Evolutionary conservation across 2,888 invertebrate genomes (phyloP).

Genomic region (Alloplasta piceator): DNA sequence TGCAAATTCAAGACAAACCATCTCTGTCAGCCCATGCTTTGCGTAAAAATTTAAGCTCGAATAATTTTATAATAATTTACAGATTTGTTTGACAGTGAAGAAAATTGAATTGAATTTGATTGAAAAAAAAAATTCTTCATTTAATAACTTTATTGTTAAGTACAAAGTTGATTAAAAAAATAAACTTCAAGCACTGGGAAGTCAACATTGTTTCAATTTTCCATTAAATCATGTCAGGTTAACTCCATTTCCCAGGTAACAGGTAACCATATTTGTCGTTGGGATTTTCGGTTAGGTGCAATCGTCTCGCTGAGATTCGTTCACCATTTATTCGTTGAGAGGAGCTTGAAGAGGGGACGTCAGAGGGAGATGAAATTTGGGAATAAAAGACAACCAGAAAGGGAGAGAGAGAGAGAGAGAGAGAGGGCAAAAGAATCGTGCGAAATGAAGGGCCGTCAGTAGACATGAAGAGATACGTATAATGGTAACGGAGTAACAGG

Average conservation of each 20-base stretch:
- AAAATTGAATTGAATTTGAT: no score
- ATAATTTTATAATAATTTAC: neutral
- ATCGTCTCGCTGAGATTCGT: slow-evolving; percentile 7
- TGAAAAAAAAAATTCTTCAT: no score
- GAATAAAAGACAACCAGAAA: slow-evolving; percentile 42
- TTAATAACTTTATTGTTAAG: no score
- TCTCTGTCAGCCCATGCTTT: no score
- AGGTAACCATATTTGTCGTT: slow-evolving; percentile 50
- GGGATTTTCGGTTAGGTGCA: slow-evolving; percentile 1
- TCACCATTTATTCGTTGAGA: slow-evolving; percentile 12
- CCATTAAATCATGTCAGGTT: slow-evolving; percentile 30
- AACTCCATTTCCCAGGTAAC: slow-evolving; percentile 59
- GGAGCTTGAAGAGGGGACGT: slow-evolving; percentile 7
- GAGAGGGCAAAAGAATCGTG: slow-evolving; percentile 71
- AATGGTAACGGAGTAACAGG: slow-evolving; percentile 78
- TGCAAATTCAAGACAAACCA: no score
- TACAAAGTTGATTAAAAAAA: neutral
- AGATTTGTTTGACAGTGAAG: neutral
- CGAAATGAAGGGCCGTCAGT: slow-evolving; percentile 70
- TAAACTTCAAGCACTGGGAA: neutral
- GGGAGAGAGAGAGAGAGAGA: slow-evolving; percentile 54
- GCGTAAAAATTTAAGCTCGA: no score
- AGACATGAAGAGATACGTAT: slow-evolving; percentile 45
- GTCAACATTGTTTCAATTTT: neutral
- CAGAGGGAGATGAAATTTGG: slow-evolving; percentile 32